Evolutionary conservation across 2,797 vertebrate species (phyloP).

Genomic region (Esox masquinongy): DNA sequence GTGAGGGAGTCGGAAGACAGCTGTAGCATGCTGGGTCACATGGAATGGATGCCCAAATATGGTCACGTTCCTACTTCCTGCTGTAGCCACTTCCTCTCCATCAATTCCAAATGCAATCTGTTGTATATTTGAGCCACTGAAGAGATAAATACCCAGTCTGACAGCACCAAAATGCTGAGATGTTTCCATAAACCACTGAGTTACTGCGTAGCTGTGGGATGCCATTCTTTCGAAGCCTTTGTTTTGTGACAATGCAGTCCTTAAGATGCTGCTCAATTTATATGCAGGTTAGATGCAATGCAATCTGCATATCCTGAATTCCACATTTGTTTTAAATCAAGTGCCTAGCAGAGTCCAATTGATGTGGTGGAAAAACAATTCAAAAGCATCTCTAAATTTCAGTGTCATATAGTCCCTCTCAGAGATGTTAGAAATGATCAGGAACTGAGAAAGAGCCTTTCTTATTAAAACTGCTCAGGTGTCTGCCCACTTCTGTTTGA

Average conservation of each 20-base stretch:
- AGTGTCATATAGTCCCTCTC: background rate
- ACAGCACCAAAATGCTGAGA: background rate
- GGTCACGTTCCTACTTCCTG: background rate
- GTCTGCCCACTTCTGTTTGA: background rate
- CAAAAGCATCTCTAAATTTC: background rate
- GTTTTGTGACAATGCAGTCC: background rate
- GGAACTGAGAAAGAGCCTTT: background rate
- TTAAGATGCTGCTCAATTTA: background rate
- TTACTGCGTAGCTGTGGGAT: background rate
- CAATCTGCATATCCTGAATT: background rate
- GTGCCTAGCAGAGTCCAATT: background rate
- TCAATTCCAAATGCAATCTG: background rate
- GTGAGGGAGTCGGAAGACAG: slow-evolving; percentile 3
- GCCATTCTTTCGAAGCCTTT: background rate
- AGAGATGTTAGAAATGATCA: background rate
- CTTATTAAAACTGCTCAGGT: background rate
- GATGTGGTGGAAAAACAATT: background rate
- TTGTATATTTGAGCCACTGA: background rate
- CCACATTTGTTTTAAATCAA: background rate
- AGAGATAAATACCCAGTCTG: background rate
- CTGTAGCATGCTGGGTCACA: background rate
- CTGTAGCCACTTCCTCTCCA: background rate
- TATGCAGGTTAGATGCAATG: background rate
- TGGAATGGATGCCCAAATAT: slow-evolving; percentile 1
- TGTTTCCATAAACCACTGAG: background rate